Conservation (phyloP, 1,140 invertebrate species). For the Trypoxylus dichotomus region DNA sequence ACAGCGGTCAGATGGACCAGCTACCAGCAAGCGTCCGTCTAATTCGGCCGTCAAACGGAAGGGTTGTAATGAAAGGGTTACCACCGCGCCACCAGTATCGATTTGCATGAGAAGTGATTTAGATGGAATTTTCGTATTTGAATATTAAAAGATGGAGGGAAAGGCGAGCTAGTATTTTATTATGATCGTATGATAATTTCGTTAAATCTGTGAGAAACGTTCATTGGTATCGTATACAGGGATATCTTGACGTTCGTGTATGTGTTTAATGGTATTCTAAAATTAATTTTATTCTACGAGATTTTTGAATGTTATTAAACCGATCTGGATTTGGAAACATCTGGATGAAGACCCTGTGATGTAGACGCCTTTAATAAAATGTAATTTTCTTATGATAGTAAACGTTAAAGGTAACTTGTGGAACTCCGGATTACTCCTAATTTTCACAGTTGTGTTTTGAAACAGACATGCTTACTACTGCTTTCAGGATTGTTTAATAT, state of each 20-base stretch:
- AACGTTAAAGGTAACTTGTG: no score
- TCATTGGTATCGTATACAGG: not conserved
- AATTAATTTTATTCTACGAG: no score
- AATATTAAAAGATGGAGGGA: not conserved
- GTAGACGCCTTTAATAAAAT: no score
- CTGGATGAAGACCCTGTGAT: no score
- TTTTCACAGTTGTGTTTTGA: no score
- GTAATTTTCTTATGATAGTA: no score
- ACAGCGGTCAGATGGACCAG: conserved; percentile 5
- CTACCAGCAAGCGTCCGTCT: not conserved
- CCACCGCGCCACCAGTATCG: not conserved
- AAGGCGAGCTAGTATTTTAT: not conserved
- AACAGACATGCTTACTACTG: no score
- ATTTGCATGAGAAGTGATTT: conserved; percentile 17
- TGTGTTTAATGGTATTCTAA: not conserved
- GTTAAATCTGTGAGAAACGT: conserved; percentile 17
- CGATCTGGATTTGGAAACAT: no score
- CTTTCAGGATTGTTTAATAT: no score
- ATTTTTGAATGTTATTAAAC: no score
- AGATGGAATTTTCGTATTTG: conserved; percentile 15
- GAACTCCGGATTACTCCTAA: no score
- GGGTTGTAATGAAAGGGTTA: conserved; percentile 15
- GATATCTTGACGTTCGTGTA: not conserved
- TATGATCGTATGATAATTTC: not conserved
- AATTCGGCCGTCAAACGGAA: not conserved